Evolutionary conservation across 2,113 vertebrate genomes (phyloP), one percentile per base, ranked within the genome.

Genomic region (Xiphias gladius): DNA sequence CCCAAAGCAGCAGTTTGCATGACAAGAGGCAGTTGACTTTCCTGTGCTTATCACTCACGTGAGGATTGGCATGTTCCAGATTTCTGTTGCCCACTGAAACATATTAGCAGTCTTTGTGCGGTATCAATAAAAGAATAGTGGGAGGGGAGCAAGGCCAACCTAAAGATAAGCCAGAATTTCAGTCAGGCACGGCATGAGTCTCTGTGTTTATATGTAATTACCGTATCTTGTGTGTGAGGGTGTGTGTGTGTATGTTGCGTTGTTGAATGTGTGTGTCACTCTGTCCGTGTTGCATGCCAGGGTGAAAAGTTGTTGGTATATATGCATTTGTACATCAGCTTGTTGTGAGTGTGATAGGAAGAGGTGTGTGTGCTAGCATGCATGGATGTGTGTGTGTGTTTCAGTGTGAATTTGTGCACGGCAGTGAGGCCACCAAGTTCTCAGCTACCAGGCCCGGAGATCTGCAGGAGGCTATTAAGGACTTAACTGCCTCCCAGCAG

Each of bases 21-120:
- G 93, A 91, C 91, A 94, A 87, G 73, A 87, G 79, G 88, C 84
- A 87, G 90, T 94, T 93, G 80, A 84, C 80, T 81, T 71, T 74
- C 35, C 63, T 39, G 59, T 55, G 79, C 88, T 94, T 94, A 94
- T 93, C 82, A 22, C 85, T 93, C 85, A 82, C 67, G 64, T 78
- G 82, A 70, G 84, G 76, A 80, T 76, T 59, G 80, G 69, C 79
- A 52, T 75, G 80, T 70, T 79, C 52, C 64, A 46, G 57, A 73
- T 85, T 80, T 81, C 41, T 87, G 72, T 86, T 79, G 32, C 65
- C 80, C 80, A 79, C 82, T 73, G 64, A 90, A 85, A 91, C 73
- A 63, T 86, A 73, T 88, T 82, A 70, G 67, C 82, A 57, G 90
- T 70, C 80, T 87, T 89, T 88, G 89, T 87, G 80, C 48, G 54